phyloP scores from a whole-genome alignment of 2,888 invertebrate genomes.

The Campaea margaritaria region DNA sequence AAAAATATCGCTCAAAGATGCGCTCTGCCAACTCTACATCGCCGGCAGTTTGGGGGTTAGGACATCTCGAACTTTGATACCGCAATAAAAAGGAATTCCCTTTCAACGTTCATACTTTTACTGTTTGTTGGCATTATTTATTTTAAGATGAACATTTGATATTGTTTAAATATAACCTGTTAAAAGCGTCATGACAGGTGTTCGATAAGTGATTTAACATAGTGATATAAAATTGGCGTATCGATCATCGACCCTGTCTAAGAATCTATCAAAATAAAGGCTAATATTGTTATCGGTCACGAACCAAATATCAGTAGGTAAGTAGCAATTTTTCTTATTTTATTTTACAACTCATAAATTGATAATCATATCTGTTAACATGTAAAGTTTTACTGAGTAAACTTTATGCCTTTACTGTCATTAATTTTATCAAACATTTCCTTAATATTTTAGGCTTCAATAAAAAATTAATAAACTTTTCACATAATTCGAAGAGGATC shows the following conservation, averaged over 20 bases:
- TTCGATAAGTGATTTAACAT: slow-evolving; percentile 16
- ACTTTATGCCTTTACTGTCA: too few relatives aligned
- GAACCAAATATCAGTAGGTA: background rate
- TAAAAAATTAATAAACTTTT: too few relatives aligned
- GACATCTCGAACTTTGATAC: slow-evolving; percentile 80
- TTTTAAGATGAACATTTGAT: background rate
- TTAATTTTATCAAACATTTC: too few relatives aligned
- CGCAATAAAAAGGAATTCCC: slow-evolving; percentile 52
- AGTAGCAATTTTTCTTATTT: too few relatives aligned
- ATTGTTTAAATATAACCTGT: background rate
- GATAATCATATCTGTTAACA: too few relatives aligned
- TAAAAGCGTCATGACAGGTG: background rate
- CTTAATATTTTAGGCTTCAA: too few relatives aligned
- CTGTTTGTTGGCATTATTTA: slow-evolving; percentile 3
- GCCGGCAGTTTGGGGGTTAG: slow-evolving; percentile 67
- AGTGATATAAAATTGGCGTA: slow-evolving; percentile 32
- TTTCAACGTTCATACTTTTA: slow-evolving; percentile 36
- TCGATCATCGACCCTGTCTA: slow-evolving; percentile 46
- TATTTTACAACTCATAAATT: too few relatives aligned
- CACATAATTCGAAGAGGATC: too few relatives aligned
- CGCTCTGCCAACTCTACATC: slow-evolving; percentile 80
- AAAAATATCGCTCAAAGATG: slow-evolving; percentile 84
- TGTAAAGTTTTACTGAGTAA: too few relatives aligned
- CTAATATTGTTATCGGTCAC: slow-evolving; percentile 29
- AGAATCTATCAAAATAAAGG: slow-evolving; percentile 36